Conservation (phyloP, 1,140 invertebrate genomes). For the Calliphora vicina region DNA sequence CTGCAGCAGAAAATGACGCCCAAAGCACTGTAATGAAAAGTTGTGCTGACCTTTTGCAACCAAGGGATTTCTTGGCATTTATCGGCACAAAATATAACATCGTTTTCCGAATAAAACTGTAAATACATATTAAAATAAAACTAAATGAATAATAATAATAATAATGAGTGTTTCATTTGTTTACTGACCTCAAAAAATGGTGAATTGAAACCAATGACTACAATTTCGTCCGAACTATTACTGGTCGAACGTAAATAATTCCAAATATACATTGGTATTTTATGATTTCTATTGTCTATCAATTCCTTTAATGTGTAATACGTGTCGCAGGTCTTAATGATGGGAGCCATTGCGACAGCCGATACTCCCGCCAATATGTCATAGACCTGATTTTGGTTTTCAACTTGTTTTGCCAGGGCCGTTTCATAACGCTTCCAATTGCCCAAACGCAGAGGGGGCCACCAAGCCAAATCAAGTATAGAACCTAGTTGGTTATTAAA, state of each 20-base stretch:
- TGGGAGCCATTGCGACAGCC: not conserved
- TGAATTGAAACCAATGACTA: not conserved
- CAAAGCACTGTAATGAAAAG: not conserved
- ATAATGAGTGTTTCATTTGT: no score
- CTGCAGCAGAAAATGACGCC: not conserved
- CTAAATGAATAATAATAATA: not conserved
- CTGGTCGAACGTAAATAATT: not conserved
- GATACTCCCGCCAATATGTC: not conserved
- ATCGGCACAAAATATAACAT: not conserved
- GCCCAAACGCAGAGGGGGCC: not conserved
- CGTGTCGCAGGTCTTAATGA: not conserved
- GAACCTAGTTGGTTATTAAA: not conserved
- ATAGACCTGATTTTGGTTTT: not conserved
- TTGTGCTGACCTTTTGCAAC: not conserved
- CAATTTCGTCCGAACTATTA: not conserved
- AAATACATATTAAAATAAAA: not conserved
- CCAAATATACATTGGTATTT: slow-evolving; percentile 2
- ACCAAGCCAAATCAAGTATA: not conserved
- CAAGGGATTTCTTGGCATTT: not conserved
- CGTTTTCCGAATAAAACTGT: not conserved
- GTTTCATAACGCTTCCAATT: not conserved
- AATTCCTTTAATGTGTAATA: not conserved
- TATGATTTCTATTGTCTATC: not conserved
- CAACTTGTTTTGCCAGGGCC: not conserved
- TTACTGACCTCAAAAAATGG: slow-evolving; percentile 6